These are phyloP conservation scores for Athalia rosae DNA, from an alignment of 2,888 invertebrate species.

Conservation along the genomic window DNA sequence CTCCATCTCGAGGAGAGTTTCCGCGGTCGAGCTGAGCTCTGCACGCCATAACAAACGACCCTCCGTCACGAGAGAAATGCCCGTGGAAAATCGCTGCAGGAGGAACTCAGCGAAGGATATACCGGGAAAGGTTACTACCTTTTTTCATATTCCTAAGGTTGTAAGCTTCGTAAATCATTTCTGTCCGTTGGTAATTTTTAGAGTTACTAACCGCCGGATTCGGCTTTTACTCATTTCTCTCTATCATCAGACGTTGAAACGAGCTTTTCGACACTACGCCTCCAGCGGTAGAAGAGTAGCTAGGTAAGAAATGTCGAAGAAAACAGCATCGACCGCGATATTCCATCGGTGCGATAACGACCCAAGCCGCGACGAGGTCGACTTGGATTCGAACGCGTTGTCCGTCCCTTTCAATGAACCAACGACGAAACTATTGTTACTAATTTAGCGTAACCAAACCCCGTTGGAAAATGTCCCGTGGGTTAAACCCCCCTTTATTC, in stretches of 20 bases:
- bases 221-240: too few relatives aligned
- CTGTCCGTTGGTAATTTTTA: constrained; percentile 33
- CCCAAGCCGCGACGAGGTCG: too few relatives aligned
- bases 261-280: constrained; percentile 13
- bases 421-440: constrained; percentile 26
- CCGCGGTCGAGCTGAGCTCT: constrained; percentile 4
- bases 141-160: constrained; percentile 32
- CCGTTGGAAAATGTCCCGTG: constrained; percentile 34
- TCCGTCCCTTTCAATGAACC: constrained; percentile 34
- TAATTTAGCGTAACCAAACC: constrained; percentile 41
- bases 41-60: constrained; percentile 34
- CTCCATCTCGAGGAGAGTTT: constrained; percentile 17
- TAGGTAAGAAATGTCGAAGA: neutral
- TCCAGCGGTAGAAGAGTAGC: neutral
- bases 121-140: constrained; percentile 17
- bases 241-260: too few relatives aligned
- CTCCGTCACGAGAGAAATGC: constrained; percentile 40
- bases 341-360: too few relatives aligned
- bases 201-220: constrained; percentile 4
- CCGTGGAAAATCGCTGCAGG: constrained; percentile 29
- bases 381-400: constrained; percentile 20
- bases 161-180: constrained; percentile 40
- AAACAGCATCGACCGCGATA: neutral
- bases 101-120: constrained; percentile 6
- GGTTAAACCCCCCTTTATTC: constrained; percentile 35